Percentiles rank a stretch among this genome's conserved stretches.
These are phyloP conservation scores for Dryococelus australis DNA, from an alignment of 2,888 invertebrate species.

Conservation along the genomic window DNA sequence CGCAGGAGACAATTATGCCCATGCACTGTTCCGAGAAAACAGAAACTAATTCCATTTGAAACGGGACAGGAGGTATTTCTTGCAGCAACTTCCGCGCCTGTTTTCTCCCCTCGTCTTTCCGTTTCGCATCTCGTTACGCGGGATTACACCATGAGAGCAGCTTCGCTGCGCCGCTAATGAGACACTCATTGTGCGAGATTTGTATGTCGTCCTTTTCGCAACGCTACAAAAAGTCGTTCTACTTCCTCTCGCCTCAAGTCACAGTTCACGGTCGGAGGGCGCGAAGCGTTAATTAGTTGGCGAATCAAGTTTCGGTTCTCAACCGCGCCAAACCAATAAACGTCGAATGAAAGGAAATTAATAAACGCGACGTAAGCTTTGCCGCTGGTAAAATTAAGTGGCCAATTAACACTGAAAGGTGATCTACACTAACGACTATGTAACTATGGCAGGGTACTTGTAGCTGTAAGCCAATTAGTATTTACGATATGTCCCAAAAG, in stretches of 20 bases:
- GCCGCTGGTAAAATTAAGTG: background rate
- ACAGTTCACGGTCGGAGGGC: background rate
- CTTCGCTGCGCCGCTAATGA: constrained; percentile 4
- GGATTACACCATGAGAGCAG: background rate
- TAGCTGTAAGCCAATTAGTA: no score
- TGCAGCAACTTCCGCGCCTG: background rate
- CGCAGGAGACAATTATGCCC: background rate
- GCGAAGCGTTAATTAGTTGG: background rate
- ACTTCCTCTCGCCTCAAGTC: background rate
- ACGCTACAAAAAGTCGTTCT: background rate
- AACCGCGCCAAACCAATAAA: background rate
- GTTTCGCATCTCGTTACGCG: constrained; percentile 3
- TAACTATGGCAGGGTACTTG: no score
- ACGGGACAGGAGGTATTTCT: background rate
- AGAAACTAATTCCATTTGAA: background rate
- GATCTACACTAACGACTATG: background rate
- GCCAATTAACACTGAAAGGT: background rate
- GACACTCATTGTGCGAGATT: background rate
- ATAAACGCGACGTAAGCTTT: background rate
- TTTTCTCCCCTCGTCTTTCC: background rate
- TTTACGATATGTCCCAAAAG: no score
- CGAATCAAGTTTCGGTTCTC: background rate
- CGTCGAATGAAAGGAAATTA: background rate
- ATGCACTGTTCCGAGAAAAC: background rate
- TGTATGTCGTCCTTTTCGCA: background rate